Evolutionary conservation across 2,113 vertebrate species (phyloP).

Genomic region (Calidris pygmaea): DNA sequence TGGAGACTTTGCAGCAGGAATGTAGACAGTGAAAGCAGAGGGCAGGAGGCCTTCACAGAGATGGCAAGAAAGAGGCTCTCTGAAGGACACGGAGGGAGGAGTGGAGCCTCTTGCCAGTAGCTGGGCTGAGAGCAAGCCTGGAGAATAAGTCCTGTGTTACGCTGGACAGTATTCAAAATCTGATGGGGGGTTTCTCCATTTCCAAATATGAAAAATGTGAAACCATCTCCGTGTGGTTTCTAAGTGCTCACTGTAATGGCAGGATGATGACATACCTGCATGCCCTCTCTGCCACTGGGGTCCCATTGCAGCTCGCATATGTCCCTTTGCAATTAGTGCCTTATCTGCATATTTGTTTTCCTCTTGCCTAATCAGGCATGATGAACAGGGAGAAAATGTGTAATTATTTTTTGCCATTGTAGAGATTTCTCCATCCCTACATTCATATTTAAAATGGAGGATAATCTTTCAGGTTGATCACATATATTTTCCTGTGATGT

Average conservation of each 20-base stretch:
- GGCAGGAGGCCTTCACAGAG: not conserved
- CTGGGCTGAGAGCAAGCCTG: not conserved
- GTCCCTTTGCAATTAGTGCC: not conserved
- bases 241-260: not conserved
- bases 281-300: not conserved
- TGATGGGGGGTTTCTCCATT: not conserved
- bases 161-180: not conserved
- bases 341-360: not conserved
- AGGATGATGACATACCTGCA: not conserved
- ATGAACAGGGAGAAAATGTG: not conserved
- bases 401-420: not conserved
- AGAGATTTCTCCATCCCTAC: not conserved
- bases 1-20: not conserved
- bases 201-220: not conserved
- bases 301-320: not conserved
- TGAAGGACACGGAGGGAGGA: accelerated
- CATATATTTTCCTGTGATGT: not conserved
- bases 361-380: not conserved
- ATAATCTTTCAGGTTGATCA: not conserved
- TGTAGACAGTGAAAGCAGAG: not conserved
- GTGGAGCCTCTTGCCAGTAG: not conserved
- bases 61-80: not conserved
- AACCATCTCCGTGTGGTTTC: not conserved
- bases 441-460: not conserved
- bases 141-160: not conserved